phyloP scores from a whole-genome alignment of 2,888 invertebrate genomes.

The Pyralis farinalis region DNA sequence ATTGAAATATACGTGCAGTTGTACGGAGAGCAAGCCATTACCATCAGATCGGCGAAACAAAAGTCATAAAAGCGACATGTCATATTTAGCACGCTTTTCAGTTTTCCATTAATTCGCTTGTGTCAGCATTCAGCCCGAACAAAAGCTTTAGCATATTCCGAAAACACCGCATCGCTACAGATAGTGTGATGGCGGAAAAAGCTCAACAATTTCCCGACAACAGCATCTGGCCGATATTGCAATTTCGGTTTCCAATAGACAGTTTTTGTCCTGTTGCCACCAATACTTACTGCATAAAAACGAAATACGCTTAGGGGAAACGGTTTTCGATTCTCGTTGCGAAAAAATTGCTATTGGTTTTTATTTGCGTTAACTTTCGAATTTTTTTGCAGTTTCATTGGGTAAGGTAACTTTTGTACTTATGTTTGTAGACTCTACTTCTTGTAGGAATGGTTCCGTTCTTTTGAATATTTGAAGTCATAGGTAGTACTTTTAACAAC shows the following conservation, averaged over 20 bases:
- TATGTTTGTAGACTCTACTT: too few relatives aligned
- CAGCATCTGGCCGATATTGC: constrained; percentile 33
- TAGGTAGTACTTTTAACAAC: too few relatives aligned
- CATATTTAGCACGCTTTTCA: not conserved
- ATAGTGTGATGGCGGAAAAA: constrained; percentile 2
- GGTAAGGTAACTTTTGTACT: too few relatives aligned
- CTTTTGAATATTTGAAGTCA: too few relatives aligned
- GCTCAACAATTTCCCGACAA: constrained; percentile 7
- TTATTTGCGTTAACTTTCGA: not conserved
- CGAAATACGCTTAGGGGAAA: constrained; percentile 11
- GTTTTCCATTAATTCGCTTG: constrained; percentile 16
- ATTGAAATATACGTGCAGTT: too few relatives aligned
- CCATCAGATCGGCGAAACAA: too few relatives aligned
- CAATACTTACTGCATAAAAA: constrained; percentile 11
- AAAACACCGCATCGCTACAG: constrained; percentile 4
- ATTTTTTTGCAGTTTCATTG: too few relatives aligned
- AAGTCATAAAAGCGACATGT: too few relatives aligned
- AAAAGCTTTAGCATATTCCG: constrained; percentile 8
- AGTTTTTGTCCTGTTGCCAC: constrained; percentile 26
- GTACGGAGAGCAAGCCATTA: too few relatives aligned
- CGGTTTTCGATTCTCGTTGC: constrained; percentile 4
- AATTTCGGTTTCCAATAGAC: constrained; percentile 27
- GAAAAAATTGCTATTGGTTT: constrained; percentile 5
- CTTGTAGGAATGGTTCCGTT: too few relatives aligned
- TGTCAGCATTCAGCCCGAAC: constrained; percentile 9